phyloP scores from a whole-genome alignment of 2,113 vertebrate species.

The Lontra canadensis region DNA sequence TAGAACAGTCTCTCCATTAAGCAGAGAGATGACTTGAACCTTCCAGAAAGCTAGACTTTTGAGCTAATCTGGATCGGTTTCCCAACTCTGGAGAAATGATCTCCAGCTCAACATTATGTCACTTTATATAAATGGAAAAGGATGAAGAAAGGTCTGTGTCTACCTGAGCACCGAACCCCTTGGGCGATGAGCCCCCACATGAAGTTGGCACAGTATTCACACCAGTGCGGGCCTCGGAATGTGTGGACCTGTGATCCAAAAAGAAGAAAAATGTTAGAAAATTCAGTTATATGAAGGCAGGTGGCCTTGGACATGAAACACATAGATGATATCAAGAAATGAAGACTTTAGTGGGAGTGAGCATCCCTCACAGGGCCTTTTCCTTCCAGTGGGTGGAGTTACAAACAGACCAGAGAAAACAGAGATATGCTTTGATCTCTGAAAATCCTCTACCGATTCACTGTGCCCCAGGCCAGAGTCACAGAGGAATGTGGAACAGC shows the following conservation, averaged over 20 bases:
- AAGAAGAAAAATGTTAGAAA: constrained; percentile 44
- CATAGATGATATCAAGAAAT: constrained; percentile 66
- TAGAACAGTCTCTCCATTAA: neutral
- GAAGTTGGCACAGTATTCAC: constrained; percentile 99
- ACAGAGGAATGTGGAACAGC: neutral
- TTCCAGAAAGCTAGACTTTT: neutral
- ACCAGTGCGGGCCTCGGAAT: constrained; percentile 97
- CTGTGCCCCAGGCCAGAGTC: neutral
- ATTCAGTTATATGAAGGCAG: constrained; percentile 70
- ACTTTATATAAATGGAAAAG: neutral
- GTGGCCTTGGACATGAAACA: constrained; percentile 75
- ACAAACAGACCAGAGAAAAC: constrained; percentile 65
- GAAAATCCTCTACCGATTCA: constrained; percentile 35
- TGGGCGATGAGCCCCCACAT: constrained; percentile 99
- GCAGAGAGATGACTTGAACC: neutral
- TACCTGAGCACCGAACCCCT: constrained; percentile 98
- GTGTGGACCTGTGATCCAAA: constrained; percentile 92
- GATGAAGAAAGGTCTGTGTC: neutral
- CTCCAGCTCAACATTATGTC: neutral
- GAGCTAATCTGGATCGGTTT: neutral
- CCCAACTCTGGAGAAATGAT: neutral
- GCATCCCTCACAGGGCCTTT: constrained; percentile 46
- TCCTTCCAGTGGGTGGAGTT: neutral
- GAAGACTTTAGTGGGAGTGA: constrained; percentile 56
- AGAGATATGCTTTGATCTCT: constrained; percentile 67